Conservation (phyloP, 2,113 vertebrate species). For the Macrotus californicus region DNA sequence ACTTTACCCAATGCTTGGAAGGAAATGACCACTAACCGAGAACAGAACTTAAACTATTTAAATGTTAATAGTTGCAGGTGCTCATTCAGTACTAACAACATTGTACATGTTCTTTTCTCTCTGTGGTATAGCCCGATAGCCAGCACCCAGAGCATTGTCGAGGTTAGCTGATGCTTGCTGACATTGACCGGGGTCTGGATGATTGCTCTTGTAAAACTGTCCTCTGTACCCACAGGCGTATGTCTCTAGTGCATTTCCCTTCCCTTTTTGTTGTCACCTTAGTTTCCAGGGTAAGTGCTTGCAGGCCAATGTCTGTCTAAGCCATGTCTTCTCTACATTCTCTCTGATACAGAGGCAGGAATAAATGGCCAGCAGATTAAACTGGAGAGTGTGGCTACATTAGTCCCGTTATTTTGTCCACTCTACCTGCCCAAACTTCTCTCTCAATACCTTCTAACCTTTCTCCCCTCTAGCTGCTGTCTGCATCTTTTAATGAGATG, state of each 20-base stretch:
- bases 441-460: background rate
- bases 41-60: background rate
- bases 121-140: background rate
- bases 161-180: background rate
- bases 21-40: background rate
- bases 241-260: background rate
- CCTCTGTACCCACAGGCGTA: background rate
- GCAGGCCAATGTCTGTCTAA: background rate
- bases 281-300: background rate
- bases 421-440: background rate
- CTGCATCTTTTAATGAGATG: background rate
- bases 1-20: background rate
- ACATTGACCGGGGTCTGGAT: background rate
- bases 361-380: background rate
- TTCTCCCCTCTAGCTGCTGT: background rate
- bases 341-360: background rate
- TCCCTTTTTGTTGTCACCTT: background rate
- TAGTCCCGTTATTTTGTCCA: background rate
- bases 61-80: background rate
- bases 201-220: background rate
- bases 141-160: background rate
- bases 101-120: background rate
- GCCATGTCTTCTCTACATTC: background rate
- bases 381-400: background rate
- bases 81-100: background rate